Conservation (phyloP, 2,888 invertebrate species). For the Epsilonema sp. region DNA sequence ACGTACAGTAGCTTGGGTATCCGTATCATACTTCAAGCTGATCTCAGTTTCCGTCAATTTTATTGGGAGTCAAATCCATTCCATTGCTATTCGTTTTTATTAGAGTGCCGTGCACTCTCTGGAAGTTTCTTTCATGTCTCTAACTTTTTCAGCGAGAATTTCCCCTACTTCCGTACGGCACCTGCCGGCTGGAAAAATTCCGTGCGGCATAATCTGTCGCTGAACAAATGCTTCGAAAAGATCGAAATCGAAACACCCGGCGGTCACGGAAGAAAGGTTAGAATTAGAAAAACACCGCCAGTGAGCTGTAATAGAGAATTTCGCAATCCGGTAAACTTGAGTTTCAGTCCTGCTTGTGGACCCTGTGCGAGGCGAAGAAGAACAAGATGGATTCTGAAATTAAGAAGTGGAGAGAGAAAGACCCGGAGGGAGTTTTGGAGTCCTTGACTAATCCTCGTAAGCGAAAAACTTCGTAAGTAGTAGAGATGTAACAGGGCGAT, state of each 20-base stretch:
- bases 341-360: slow-evolving; percentile 55
- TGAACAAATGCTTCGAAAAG: slow-evolving; percentile 96
- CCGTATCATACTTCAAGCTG: no score
- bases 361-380: slow-evolving; percentile 80
- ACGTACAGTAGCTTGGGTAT: no score
- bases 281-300: not conserved
- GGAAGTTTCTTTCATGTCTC: no score
- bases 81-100: no score
- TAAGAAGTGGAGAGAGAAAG: slow-evolving; percentile 87
- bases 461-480: no score
- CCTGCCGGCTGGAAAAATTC: slow-evolving; percentile 98
- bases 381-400: slow-evolving; percentile 96
- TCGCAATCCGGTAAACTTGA: no score
- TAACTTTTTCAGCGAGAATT: slow-evolving; percentile 57
- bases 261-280: slow-evolving; percentile 40
- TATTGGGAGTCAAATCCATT: no score
- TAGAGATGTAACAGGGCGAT: no score
- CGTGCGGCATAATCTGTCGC: slow-evolving; percentile 80
- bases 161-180: slow-evolving; percentile 93
- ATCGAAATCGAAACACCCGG: slow-evolving; percentile 67
- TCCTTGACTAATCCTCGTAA: slow-evolving; percentile 80
- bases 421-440: slow-evolving; percentile 68
- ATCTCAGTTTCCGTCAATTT: no score
- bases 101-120: no score
- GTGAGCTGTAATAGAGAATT: not conserved